phyloP scores from a whole-genome alignment of 2,888 invertebrate species.

The Pseudeuparius sepicola region DNA sequence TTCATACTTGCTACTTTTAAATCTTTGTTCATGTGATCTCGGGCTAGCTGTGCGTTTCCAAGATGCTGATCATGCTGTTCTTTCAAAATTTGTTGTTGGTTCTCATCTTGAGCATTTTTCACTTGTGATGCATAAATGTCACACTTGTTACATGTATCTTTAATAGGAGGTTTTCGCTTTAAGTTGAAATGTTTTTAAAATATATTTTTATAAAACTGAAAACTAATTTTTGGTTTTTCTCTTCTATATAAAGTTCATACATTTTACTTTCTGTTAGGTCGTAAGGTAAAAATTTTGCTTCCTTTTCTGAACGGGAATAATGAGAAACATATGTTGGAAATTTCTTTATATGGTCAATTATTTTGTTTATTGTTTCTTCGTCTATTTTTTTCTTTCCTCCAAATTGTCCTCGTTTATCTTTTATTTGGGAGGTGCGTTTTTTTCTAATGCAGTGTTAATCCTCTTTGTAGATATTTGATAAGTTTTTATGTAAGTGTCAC shows the following conservation, averaged over 20 bases:
- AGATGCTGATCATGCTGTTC: slow-evolving; percentile 13
- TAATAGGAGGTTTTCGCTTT: slow-evolving; percentile 13
- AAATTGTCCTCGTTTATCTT: slow-evolving; percentile 12
- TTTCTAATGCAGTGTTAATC: slow-evolving; percentile 14
- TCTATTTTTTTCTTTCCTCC: slow-evolving; percentile 13
- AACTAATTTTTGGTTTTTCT: slow-evolving; percentile 16
- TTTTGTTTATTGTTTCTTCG: slow-evolving; percentile 17
- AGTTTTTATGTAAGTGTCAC: slow-evolving; percentile 18
- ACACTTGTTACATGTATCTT: slow-evolving; percentile 16
- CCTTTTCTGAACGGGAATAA: slow-evolving; percentile 10
- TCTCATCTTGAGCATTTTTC: slow-evolving; percentile 12
- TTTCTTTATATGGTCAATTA: slow-evolving; percentile 17
- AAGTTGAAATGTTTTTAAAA: slow-evolving; percentile 17
- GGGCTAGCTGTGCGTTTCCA: slow-evolving; percentile 10
- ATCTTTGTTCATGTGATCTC: too few relatives aligned
- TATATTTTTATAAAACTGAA: slow-evolving; percentile 16
- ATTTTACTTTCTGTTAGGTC: slow-evolving; percentile 11
- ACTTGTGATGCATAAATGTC: slow-evolving; percentile 2
- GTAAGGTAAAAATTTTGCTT: slow-evolving; percentile 13
- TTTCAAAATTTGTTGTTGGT: slow-evolving; percentile 14
- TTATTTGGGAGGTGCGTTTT: slow-evolving; percentile 12
- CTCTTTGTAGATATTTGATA: slow-evolving; percentile 13
- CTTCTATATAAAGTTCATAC: slow-evolving; percentile 14
- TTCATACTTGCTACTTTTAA: too few relatives aligned
- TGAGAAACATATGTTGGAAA: slow-evolving; percentile 16